A percentile compares a stretch with the other conserved stretches of the same genome.
Evolutionary conservation across 1,140 invertebrate species (phyloP).

Genomic region (Caenorhabditis brenneri): DNA sequence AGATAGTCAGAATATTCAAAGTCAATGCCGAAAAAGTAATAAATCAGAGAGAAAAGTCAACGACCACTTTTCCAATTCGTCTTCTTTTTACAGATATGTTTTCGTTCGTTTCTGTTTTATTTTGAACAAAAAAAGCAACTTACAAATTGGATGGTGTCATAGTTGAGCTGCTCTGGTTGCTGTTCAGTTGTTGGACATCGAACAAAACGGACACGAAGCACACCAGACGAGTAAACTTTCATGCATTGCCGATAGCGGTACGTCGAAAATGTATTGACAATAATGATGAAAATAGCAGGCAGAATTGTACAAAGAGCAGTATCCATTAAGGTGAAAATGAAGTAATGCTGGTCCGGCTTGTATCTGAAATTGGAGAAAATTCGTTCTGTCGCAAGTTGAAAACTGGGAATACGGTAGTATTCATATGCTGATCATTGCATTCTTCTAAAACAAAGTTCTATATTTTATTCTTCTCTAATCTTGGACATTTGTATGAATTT

Average conservation of each 20-base stretch:
- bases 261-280: constrained; percentile 67
- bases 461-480: too few species aligned
- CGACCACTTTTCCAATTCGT: background rate
- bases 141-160: constrained; percentile 43
- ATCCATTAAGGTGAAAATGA: constrained; percentile 67
- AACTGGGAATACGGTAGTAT: too few species aligned
- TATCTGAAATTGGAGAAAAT: constrained; percentile 58
- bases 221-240: constrained; percentile 69
- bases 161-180: constrained; percentile 25
- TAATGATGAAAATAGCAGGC: constrained; percentile 66
- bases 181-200: constrained; percentile 53
- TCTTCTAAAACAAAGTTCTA: too few species aligned
- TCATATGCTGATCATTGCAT: too few species aligned
- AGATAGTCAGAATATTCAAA: background rate
- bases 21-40: background rate
- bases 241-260: constrained; percentile 70
- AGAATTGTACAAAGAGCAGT: constrained; percentile 69
- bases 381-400: too few species aligned
- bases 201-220: constrained; percentile 68
- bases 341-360: constrained; percentile 62
- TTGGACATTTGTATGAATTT: too few species aligned
- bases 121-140: background rate
- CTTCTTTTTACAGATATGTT: constrained; percentile 6
- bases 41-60: constrained; percentile 25
- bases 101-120: background rate